Evolutionary conservation across 1,140 invertebrate species (phyloP), one percentile per base, ranked within the genome.

Genomic region (Bursaphelenchus mucronatus): DNA sequence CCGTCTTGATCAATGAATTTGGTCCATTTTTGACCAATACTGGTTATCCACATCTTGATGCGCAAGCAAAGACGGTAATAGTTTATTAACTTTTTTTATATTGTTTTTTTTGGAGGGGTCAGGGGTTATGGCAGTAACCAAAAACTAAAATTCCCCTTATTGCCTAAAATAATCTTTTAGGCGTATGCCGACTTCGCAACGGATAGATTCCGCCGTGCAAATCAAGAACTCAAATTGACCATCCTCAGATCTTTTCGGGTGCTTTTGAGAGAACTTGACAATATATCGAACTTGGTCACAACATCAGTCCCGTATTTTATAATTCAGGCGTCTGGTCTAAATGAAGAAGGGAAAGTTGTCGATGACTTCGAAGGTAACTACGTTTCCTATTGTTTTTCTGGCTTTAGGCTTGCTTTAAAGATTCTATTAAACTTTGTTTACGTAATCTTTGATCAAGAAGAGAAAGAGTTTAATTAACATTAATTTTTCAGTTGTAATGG

Each of bases 401-500:
- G 21, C n/a, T 51, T 30, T 55, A 45, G 7, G 52, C 13, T 6
- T 0, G 1, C 15, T 30, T 30, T 30, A 30, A 30, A 30, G 30
- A 30, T 30, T 30, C 30, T 3, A 30, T 30, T 30, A 30, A 30
- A 30, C 30, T 5, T 30, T 30, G 30, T 30, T 30, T 30, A 30
- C 30, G 30, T 30, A 30, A 30, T 30, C 2, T 30, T 30, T 30
- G 30, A 30, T 30, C 2, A 5, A 30, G 30, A 30, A 30, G 5
- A 30, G 30, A 1, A 30, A n/a, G n/a, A n/a, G n/a, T n/a, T n/a
- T n/a, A n/a, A n/a, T n/a, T n/a, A n/a, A n/a, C 50, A 8, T 50
- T 30, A 17, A 39, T 43, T 44, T 69, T 79, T 78, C 47, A 79
- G 76, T 70, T 49, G 15, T 69, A 45, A 49, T 79, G 44, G 76